These are phyloP conservation scores for Pelagia noctiluca DNA, from an alignment of 30 jellyfish, hydroid and myxozoan genomes.

Conservation along the genomic window DNA sequence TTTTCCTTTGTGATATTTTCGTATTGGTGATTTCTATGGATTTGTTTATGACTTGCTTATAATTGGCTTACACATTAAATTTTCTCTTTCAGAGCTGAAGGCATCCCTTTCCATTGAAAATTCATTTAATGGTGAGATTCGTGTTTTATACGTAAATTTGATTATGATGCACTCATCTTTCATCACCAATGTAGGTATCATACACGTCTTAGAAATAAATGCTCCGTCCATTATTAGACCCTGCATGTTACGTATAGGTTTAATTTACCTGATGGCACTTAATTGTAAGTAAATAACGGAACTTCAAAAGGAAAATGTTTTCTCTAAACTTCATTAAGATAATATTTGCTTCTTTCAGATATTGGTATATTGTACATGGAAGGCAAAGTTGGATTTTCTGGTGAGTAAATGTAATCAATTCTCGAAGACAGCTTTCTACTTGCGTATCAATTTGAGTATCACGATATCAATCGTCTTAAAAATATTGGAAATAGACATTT, in stretches of 20 bases:
- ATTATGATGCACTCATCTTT: too few relatives aligned
- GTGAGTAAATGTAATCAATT: constrained; percentile 16
- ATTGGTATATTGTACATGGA: constrained; percentile 50
- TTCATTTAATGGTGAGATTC: constrained; percentile 4
- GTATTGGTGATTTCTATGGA: background rate
- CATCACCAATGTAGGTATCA: too few relatives aligned
- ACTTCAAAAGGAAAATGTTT: background rate
- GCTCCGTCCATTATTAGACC: too few relatives aligned
- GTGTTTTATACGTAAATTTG: too few relatives aligned
- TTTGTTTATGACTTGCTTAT: background rate
- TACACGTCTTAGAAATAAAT: too few relatives aligned
- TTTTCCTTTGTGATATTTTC: background rate
- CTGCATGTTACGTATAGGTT: too few relatives aligned
- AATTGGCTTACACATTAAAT: background rate
- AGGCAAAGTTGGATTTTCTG: constrained; percentile 50
- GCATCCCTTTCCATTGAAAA: constrained; percentile 13
- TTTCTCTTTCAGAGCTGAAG: constrained; percentile 18
- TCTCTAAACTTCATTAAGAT: background rate
- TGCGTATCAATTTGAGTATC: too few relatives aligned
- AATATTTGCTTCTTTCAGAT: background rate
- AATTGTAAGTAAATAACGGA: too few relatives aligned
- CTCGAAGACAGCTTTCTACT: too few relatives aligned
- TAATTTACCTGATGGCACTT: too few relatives aligned
- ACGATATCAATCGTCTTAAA: too few relatives aligned
- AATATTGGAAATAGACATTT: too few relatives aligned